Percentiles rank a stretch among this genome's conserved stretches.
Evolutionary conservation across 2,888 invertebrate species (phyloP).

Genomic region (Leptinotarsa peninsularis): DNA sequence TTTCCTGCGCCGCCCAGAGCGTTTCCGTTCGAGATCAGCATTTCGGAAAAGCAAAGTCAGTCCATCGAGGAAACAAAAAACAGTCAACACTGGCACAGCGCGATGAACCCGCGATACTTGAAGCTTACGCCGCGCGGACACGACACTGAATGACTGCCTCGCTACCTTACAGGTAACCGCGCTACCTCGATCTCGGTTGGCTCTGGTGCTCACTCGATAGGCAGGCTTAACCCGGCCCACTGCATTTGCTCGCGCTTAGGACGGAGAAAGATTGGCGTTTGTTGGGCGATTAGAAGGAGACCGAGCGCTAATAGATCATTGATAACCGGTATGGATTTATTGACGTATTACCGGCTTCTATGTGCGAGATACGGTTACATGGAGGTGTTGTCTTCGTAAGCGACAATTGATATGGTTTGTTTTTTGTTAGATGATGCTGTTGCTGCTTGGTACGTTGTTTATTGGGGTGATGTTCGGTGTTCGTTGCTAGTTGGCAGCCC

Average conservation of each 20-base stretch:
- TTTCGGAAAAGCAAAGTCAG: slow-evolving; percentile 56
- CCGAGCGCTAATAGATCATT: slow-evolving; percentile 52
- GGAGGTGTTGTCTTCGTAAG: slow-evolving; percentile 53
- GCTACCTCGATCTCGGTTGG: slow-evolving; percentile 66
- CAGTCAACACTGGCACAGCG: slow-evolving; percentile 17
- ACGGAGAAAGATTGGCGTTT: slow-evolving; percentile 34
- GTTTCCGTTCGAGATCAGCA: slow-evolving; percentile 76
- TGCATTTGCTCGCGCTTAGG: slow-evolving; percentile 59
- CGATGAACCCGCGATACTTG: slow-evolving; percentile 33
- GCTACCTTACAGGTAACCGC: slow-evolving; percentile 64
- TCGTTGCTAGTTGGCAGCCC: neutral
- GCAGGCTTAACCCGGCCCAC: slow-evolving; percentile 65
- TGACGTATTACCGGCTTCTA: slow-evolving; percentile 58
- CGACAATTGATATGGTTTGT: slow-evolving; percentile 47
- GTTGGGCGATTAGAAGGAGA: slow-evolving; percentile 39
- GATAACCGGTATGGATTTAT: slow-evolving; percentile 59
- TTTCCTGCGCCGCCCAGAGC: slow-evolving; percentile 63
- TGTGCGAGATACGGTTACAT: slow-evolving; percentile 51
- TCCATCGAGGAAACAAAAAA: slow-evolving; percentile 27
- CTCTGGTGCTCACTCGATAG: slow-evolving; percentile 64
- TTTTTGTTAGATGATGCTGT: slow-evolving; percentile 27
- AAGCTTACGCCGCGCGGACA: slow-evolving; percentile 66
- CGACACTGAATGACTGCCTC: slow-evolving; percentile 66
- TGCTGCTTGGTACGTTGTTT: slow-evolving; percentile 1
- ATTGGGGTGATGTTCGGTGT: slow-evolving; percentile 2